A percentile compares a stretch with the other conserved stretches of the same genome.
phyloP scores from a whole-genome alignment of 2,113 vertebrate species.

The Phaethon lepturus region DNA sequence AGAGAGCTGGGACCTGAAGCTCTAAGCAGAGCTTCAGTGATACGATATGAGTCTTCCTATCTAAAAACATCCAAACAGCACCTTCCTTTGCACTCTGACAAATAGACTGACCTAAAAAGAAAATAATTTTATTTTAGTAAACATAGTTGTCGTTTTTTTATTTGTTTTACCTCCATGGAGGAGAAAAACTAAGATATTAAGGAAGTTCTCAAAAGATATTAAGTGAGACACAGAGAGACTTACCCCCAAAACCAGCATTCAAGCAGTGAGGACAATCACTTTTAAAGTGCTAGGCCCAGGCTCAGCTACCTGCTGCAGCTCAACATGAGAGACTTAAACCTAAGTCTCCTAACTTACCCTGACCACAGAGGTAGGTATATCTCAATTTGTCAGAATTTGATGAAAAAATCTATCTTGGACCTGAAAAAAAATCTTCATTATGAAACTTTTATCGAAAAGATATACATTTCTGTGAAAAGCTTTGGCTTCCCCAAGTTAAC shows the following conservation, averaged over 20 bases:
- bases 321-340: neutral
- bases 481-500: neutral
- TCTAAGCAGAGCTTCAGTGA: neutral
- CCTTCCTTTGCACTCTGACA: neutral
- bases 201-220: neutral
- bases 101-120: neutral
- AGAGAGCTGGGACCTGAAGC: neutral
- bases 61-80: neutral
- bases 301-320: neutral
- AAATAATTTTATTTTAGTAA: neutral
- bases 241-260: neutral
- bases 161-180: neutral
- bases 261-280: neutral
- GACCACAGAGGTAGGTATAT: neutral
- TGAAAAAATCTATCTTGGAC: neutral
- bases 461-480: neutral
- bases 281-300: neutral
- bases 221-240: neutral
- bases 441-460: neutral
- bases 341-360: neutral
- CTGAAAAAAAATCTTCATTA: neutral
- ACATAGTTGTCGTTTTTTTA: neutral
- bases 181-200: neutral
- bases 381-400: accelerated
- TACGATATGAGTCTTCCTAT: neutral